phyloP scores from a whole-genome alignment of 2,797 vertebrate species.

The Acrossocheilus fasciatus region DNA sequence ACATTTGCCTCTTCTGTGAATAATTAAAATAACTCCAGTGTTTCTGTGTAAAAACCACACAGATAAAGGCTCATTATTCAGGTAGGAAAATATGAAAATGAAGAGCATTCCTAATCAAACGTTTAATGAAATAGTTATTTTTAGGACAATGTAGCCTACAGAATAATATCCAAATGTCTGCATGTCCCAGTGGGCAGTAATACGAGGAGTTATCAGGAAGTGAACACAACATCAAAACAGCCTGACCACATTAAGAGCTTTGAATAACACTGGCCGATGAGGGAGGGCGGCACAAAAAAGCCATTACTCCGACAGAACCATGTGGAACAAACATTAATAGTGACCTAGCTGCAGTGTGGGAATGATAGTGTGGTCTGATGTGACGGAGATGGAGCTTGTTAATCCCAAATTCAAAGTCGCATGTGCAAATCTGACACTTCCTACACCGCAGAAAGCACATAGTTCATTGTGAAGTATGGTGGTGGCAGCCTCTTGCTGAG shows the following conservation, averaged over 20 bases:
- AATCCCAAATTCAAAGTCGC: constrained; percentile 3
- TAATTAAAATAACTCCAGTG: neutral
- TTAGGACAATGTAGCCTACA: too few relatives aligned
- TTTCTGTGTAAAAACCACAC: constrained; percentile 1
- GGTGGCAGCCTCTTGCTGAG: neutral
- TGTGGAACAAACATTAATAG: constrained; percentile 19
- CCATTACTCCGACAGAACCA: neutral
- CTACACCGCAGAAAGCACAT: neutral
- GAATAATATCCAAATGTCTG: neutral
- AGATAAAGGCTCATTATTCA: constrained; percentile 8
- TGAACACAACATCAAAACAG: neutral
- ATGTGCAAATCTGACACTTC: constrained; percentile 25
- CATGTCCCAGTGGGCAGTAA: neutral
- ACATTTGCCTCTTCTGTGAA: neutral
- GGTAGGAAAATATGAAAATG: neutral
- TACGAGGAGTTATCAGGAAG: constrained; percentile 12
- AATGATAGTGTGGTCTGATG: neutral
- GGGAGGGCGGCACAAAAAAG: neutral
- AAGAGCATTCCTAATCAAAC: neutral
- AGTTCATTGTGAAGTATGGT: constrained; percentile 1
- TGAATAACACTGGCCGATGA: constrained; percentile 10
- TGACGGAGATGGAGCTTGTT: constrained; percentile 21
- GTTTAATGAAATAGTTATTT: neutral
- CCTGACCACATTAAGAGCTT: constrained; percentile 25
- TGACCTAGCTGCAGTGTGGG: neutral